Evolutionary conservation across 2,113 vertebrate genomes (phyloP).

Genomic region (Channa argus): DNA sequence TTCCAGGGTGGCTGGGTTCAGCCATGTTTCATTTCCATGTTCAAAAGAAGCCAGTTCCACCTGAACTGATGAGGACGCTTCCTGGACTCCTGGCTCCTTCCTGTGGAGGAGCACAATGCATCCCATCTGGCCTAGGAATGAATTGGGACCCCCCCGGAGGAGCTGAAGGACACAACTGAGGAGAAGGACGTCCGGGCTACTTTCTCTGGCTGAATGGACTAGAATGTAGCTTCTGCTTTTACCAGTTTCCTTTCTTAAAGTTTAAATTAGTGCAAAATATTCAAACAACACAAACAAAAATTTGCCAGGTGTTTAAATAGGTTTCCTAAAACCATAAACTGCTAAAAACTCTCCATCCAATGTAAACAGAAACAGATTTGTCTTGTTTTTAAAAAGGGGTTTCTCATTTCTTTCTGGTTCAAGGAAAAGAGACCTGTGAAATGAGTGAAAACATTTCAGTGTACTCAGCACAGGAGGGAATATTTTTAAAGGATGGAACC

Average conservation of each 20-base stretch:
- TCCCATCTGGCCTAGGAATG: constrained; percentile 24
- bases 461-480: background rate
- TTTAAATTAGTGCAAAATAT: no score
- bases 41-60: background rate
- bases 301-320: no score
- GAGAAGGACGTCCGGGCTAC: constrained; percentile 6
- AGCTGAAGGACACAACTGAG: background rate
- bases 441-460: background rate
- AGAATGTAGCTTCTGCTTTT: no score
- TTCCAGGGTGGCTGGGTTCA: background rate
- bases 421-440: background rate
- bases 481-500: background rate
- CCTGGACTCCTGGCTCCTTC: constrained; percentile 1
- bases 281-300: no score
- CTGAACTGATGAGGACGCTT: background rate
- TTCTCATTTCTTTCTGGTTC: constrained; percentile 11
- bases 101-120: background rate
- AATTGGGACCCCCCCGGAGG: constrained; percentile 13
- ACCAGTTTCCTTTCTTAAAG: no score
- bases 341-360: background rate
- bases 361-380: background rate
- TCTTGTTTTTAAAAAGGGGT: background rate
- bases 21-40: background rate
- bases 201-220: background rate
- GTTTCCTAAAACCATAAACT: background rate